Percentiles rank a stretch among this genome's conserved stretches.
Evolutionary conservation across 2,888 invertebrate species (phyloP).

Genomic region (Drosophila niveifrons): DNA sequence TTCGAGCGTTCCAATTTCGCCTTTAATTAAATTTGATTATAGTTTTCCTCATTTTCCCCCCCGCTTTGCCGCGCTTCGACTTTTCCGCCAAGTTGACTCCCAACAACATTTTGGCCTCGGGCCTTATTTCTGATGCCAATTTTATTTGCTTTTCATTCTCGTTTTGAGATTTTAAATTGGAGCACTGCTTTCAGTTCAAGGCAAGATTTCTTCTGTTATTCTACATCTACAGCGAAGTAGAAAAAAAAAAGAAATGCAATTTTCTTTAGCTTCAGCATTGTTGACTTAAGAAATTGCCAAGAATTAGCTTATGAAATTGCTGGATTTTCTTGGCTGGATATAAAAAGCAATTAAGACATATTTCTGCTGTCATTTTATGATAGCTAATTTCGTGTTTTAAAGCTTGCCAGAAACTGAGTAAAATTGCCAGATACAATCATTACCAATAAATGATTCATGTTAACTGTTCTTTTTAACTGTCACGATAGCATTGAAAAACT

Average conservation of each 20-base stretch:
- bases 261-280: background rate
- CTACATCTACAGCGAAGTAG: background rate
- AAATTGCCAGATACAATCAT: no score
- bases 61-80: conserved; percentile 9
- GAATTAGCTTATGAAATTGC: background rate
- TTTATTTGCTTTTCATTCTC: conserved; percentile 30
- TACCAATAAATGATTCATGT: no score
- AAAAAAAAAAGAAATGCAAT: conserved; percentile 1
- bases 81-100: conserved; percentile 17
- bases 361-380: background rate
- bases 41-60: conserved; percentile 53
- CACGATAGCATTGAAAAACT: no score
- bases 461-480: no score
- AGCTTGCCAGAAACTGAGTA: no score
- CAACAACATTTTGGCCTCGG: conserved; percentile 28
- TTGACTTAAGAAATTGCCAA: background rate
- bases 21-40: conserved; percentile 81
- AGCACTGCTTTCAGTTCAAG: conserved; percentile 1
- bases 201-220: background rate
- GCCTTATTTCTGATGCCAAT: conserved; percentile 31
- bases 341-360: background rate
- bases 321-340: background rate
- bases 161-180: conserved; percentile 14
- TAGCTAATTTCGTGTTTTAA: background rate
- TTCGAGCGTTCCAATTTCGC: conserved; percentile 74